A percentile compares a stretch with the other conserved stretches of the same genome.
Evolutionary conservation across 2,797 vertebrate species (phyloP).

Genomic region (Sebastes umbrosus): DNA sequence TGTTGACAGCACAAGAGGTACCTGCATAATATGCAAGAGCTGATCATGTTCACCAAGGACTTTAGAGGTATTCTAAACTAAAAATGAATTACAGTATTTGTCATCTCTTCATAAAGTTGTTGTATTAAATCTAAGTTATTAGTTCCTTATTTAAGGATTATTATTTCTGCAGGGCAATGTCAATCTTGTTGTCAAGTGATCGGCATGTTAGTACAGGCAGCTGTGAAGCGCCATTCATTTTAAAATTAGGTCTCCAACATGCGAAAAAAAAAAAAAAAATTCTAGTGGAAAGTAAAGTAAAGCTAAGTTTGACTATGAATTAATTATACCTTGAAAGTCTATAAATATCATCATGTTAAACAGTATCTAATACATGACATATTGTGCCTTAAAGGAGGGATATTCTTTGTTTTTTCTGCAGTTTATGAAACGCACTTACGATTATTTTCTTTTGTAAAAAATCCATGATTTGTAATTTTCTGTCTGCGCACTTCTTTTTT

Average conservation of each 20-base stretch:
- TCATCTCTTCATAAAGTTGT: neutral
- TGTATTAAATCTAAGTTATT: neutral
- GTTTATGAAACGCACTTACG: neutral
- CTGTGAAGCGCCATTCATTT: neutral
- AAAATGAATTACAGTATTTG: no score
- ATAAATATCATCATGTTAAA: conserved; percentile 4
- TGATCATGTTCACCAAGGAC: neutral
- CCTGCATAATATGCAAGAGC: neutral
- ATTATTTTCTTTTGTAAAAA: neutral
- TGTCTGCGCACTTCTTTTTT: neutral
- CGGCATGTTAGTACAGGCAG: neutral
- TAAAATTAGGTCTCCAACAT: neutral
- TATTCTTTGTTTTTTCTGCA: neutral
- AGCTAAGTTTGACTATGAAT: neutral
- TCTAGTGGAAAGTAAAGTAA: neutral
- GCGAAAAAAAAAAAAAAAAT: neutral
- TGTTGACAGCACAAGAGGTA: neutral
- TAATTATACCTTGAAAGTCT: neutral
- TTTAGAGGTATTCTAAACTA: neutral
- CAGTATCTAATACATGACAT: neutral
- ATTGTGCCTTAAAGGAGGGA: conserved; percentile 45
- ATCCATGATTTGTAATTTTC: neutral
- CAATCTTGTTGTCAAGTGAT: neutral
- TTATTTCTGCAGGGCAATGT: neutral
- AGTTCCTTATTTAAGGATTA: neutral